Evolutionary conservation across 1,140 invertebrate genomes (phyloP).

Genomic region (Myzus persicae): DNA sequence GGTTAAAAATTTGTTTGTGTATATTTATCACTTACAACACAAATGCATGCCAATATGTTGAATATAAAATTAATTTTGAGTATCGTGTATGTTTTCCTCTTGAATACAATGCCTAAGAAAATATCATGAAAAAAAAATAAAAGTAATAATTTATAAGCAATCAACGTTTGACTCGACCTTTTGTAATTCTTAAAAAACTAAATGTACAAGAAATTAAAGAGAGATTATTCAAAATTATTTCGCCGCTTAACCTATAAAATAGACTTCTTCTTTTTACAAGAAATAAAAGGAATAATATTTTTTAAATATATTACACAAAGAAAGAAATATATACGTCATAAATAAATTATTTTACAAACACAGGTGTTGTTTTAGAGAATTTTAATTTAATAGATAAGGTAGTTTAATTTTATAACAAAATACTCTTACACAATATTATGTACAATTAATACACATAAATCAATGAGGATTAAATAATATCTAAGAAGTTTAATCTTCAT

Average conservation of each 20-base stretch:
- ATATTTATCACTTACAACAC: too few species aligned
- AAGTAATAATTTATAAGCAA: conserved; percentile 14
- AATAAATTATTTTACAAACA: neutral
- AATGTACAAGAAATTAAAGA: neutral
- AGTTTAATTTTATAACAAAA: too few species aligned
- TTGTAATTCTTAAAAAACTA: neutral
- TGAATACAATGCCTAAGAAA: neutral
- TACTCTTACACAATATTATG: too few species aligned
- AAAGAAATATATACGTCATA: too few species aligned
- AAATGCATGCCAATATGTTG: neutral
- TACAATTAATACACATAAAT: too few species aligned
- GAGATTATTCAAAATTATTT: neutral
- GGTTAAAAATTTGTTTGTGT: too few species aligned
- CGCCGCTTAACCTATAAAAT: neutral
- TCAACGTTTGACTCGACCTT: neutral
- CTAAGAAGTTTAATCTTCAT: too few species aligned
- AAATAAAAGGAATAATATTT: neutral
- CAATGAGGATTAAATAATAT: too few species aligned
- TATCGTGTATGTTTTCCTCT: neutral
- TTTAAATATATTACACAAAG: neutral
- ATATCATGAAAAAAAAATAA: neutral
- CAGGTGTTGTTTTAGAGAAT: neutral
- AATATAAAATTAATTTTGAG: neutral
- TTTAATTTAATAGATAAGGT: too few species aligned
- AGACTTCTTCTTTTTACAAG: neutral